These are phyloP conservation scores for Octonoba sinensis DNA, from an alignment of 2,888 invertebrate genomes.

Conservation along the genomic window DNA sequence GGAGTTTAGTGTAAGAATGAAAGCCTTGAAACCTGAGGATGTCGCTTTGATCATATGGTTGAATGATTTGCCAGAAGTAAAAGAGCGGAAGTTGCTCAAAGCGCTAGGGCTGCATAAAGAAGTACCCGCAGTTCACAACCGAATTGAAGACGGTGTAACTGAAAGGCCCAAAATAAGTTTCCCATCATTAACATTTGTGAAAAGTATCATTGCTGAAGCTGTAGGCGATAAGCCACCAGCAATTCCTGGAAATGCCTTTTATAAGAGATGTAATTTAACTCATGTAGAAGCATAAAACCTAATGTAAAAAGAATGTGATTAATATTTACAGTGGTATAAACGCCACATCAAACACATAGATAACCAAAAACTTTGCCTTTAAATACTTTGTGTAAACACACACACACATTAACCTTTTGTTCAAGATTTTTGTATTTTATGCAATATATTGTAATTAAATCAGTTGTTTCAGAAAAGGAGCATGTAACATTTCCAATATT, in stretches of 20 bases:
- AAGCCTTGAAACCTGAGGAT: neutral
- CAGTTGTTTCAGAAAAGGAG: too few relatives aligned
- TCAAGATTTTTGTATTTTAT: too few relatives aligned
- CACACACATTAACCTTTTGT: too few relatives aligned
- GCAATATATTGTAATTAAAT: too few relatives aligned
- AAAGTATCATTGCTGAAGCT: neutral
- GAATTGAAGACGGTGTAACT: neutral
- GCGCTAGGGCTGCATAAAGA: neutral
- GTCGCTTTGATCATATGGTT: conserved; percentile 5
- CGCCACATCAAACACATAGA: too few relatives aligned
- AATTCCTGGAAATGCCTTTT: neutral
- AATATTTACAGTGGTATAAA: too few relatives aligned
- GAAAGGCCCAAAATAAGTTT: neutral
- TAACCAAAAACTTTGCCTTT: too few relatives aligned
- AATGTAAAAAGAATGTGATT: too few relatives aligned
- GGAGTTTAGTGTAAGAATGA: neutral
- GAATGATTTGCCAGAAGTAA: neutral
- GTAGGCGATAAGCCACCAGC: neutral
- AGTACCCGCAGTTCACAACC: neutral
- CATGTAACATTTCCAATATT: too few relatives aligned
- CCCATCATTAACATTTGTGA: neutral
- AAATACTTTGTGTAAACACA: too few relatives aligned
- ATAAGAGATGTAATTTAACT: neutral
- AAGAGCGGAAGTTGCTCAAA: too few relatives aligned
- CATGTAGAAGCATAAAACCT: neutral